Percentiles rank a stretch among this genome's conserved stretches.
Conservation (phyloP, 2,113 vertebrate species). For the Tachysurus vachellii region DNA sequence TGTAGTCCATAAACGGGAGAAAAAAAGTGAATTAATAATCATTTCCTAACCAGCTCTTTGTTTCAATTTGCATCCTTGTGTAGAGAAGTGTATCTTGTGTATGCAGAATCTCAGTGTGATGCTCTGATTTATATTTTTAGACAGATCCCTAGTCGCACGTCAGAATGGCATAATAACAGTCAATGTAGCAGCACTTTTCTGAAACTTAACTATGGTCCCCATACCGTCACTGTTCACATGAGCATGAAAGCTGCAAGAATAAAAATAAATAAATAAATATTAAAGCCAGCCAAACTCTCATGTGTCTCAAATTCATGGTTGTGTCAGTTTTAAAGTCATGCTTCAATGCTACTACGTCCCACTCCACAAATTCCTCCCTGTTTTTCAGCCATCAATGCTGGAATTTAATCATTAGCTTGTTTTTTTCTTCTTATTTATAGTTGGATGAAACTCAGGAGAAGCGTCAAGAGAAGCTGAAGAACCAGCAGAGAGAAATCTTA, state of each 20-base stretch:
- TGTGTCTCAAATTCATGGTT: background rate
- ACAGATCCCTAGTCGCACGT: background rate
- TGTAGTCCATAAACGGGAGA: background rate
- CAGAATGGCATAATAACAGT: background rate
- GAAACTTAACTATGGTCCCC: background rate
- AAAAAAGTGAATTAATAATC: background rate
- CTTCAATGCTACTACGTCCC: background rate
- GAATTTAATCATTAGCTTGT: background rate
- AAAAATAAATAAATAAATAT: background rate
- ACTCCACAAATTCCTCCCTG: background rate
- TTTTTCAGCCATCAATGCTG: background rate
- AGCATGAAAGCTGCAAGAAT: background rate
- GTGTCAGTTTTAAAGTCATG: background rate
- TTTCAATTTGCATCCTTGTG: background rate
- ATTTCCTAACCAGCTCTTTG: background rate
- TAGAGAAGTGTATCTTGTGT: no score
- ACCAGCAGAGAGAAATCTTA: conserved; percentile 74
- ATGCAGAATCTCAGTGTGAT: background rate
- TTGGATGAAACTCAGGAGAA: conserved; percentile 82
- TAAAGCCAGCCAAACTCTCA: background rate
- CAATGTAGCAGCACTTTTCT: background rate
- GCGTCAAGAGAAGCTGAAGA: conserved; percentile 76
- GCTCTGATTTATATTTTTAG: background rate
- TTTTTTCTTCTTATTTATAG: conserved; percentile 57
- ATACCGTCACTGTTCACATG: background rate